A percentile compares a stretch with the other conserved stretches of the same genome.
These are phyloP conservation scores for Podarcis siculus DNA, from an alignment of 2,797 vertebrate genomes.

Conservation along the genomic window DNA sequence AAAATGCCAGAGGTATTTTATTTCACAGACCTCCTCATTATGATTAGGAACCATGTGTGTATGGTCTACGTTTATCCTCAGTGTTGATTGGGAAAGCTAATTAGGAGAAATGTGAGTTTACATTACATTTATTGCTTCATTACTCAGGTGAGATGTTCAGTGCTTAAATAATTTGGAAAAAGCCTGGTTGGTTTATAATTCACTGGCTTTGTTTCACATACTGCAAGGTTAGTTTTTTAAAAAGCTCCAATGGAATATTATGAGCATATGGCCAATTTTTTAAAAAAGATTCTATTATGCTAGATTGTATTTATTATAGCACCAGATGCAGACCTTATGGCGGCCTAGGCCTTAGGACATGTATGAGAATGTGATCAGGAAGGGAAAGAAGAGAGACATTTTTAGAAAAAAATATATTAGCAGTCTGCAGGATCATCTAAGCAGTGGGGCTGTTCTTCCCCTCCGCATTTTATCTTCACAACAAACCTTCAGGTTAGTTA, in stretches of 20 bases:
- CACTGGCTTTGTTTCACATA: not conserved
- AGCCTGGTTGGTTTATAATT: not conserved
- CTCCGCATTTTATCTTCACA: too few relatives aligned
- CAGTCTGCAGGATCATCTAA: not conserved
- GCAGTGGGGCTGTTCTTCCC: too few relatives aligned
- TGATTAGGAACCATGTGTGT: not conserved
- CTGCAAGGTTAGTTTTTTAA: not conserved
- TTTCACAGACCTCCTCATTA: not conserved
- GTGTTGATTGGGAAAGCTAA: not conserved
- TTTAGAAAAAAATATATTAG: not conserved
- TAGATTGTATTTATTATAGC: not conserved
- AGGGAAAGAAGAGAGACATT: not conserved
- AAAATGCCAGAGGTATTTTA: not conserved
- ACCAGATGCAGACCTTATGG: not conserved
- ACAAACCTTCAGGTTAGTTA: too few relatives aligned
- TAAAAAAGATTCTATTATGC: not conserved
- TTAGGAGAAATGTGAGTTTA: not conserved
- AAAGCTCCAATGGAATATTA: not conserved
- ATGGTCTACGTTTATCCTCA: not conserved
- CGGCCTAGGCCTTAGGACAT: not conserved
- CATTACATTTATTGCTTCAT: not conserved
- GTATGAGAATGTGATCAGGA: not conserved
- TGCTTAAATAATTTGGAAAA: not conserved
- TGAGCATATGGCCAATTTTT: not conserved
- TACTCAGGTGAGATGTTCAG: not conserved